phyloP scores from a whole-genome alignment of 2,113 vertebrate genomes.

The Coryphaenoides rupestris region DNA sequence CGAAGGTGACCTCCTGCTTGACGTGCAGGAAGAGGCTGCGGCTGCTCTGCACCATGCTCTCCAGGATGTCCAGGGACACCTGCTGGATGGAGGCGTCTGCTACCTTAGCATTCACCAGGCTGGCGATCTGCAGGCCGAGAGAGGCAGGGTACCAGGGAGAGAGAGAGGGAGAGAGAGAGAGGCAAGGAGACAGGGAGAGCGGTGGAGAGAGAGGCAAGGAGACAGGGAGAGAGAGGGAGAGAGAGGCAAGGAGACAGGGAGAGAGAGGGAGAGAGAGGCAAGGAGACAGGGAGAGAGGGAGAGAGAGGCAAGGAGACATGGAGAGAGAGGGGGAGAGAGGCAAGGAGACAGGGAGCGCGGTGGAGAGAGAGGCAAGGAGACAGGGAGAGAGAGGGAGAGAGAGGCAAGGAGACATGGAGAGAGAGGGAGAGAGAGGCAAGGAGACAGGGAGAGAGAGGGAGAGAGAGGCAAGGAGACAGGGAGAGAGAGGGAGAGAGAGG shows the following conservation, averaged over 20 bases:
- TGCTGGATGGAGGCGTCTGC: constrained; percentile 86
- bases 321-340: background rate
- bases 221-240: background rate
- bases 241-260: background rate
- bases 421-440: background rate
- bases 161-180: background rate
- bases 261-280: background rate
- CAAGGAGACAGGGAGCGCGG: background rate
- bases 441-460: background rate
- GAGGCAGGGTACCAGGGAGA: too few relatives aligned
- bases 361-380: background rate
- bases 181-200: too few relatives aligned
- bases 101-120: constrained; percentile 76
- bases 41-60: constrained; percentile 92
- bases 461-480: background rate
- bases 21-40: constrained; percentile 80
- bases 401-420: too few relatives aligned
- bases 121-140: too few relatives aligned
- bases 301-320: too few relatives aligned
- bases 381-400: background rate
- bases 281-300: too few relatives aligned
- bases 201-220: too few relatives aligned
- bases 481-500: background rate
- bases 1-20: constrained; percentile 85
- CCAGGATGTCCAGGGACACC: constrained; percentile 87